Percentiles rank a stretch among this genome's conserved stretches.
Conservation (phyloP, 1,140 invertebrate genomes). For the Trinorchestia longiramus region DNA sequence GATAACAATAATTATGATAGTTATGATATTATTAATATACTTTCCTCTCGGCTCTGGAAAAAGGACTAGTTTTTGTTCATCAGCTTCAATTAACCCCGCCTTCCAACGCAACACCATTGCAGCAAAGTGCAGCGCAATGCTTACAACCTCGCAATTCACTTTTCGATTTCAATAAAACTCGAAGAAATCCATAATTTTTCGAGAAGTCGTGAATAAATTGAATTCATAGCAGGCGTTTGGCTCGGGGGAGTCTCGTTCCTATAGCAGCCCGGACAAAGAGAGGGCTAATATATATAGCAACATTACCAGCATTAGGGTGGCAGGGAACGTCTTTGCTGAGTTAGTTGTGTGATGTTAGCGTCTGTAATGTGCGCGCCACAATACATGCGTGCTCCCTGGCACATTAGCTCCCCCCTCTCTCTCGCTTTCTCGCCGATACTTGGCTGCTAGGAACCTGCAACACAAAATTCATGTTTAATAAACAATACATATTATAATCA, state of each 20-base stretch:
- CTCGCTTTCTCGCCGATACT: background rate
- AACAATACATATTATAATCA: background rate
- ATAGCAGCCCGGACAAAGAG: background rate
- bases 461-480: background rate
- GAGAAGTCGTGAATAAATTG: background rate
- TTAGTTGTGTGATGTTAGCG: constrained; percentile 4
- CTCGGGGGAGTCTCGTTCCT: background rate
- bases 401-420: background rate
- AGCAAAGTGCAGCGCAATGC: no score
- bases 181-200: background rate
- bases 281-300: background rate
- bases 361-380: background rate
- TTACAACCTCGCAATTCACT: background rate
- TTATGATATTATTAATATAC: no score
- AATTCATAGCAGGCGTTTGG: constrained; percentile 16
- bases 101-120: no score
- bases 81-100: no score
- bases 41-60: no score
- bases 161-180: background rate
- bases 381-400: background rate
- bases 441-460: background rate
- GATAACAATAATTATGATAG: no score
- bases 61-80: no score
- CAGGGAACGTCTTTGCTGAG: constrained; percentile 17
- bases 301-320: constrained; percentile 39